phyloP scores from a whole-genome alignment of 1,140 invertebrate genomes.

The Steinernema feltiae region DNA sequence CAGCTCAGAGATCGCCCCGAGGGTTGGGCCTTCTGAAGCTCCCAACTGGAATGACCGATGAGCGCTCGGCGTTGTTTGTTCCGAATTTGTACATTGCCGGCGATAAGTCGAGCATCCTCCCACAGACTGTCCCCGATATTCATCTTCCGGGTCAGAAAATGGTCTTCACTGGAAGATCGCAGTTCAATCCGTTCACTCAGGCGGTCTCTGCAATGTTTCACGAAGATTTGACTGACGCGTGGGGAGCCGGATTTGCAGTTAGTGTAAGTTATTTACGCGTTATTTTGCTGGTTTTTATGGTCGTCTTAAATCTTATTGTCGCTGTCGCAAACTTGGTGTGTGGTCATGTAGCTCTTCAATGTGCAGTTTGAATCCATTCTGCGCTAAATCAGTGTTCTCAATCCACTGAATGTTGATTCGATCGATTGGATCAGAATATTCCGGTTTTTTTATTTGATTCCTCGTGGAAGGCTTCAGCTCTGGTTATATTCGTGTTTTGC shows the following conservation, averaged over 20 bases:
- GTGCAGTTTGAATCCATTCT: too few species aligned
- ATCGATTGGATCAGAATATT: too few species aligned
- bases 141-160: slow-evolving; percentile 24
- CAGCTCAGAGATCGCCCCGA: slow-evolving; percentile 15
- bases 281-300: background rate
- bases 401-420: too few species aligned
- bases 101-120: slow-evolving; percentile 17
- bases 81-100: slow-evolving; percentile 25
- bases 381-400: too few species aligned
- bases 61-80: slow-evolving; percentile 24
- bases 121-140: slow-evolving; percentile 24
- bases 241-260: slow-evolving; percentile 21
- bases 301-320: too few species aligned
- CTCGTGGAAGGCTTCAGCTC: too few species aligned
- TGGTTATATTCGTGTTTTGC: too few species aligned
- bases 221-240: slow-evolving; percentile 26
- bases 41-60: slow-evolving; percentile 27
- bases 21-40: slow-evolving; percentile 23
- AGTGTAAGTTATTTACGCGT: background rate
- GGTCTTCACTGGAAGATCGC: slow-evolving; percentile 21
- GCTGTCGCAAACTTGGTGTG: too few species aligned
- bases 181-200: slow-evolving; percentile 26
- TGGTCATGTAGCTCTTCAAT: too few species aligned
- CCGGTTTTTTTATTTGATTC: too few species aligned
- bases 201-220: slow-evolving; percentile 19